Evolutionary conservation across 2,113 vertebrate genomes (phyloP).

Genomic region (Pelmatolapia mariae): DNA sequence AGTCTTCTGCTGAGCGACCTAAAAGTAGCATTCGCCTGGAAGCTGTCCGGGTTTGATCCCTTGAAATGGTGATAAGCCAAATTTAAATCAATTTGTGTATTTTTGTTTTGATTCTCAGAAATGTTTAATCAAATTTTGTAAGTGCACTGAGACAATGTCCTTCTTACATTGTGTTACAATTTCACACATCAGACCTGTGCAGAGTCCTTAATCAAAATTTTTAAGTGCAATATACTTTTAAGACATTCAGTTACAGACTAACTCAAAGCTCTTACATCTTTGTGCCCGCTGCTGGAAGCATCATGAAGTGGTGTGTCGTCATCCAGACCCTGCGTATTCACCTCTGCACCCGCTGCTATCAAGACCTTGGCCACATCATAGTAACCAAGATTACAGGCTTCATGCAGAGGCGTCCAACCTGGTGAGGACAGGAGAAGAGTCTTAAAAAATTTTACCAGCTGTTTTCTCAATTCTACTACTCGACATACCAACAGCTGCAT

Average conservation of each 20-base stretch:
- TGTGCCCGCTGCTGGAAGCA: constrained; percentile 95
- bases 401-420: constrained; percentile 98
- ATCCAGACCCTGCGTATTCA: constrained; percentile 96
- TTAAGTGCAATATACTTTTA: background rate
- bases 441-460: background rate
- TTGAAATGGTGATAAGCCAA: background rate
- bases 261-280: constrained; percentile 75
- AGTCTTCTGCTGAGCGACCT: background rate
- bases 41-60: background rate
- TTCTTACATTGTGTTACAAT: background rate
- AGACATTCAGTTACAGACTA: background rate
- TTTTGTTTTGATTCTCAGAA: background rate
- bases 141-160: background rate
- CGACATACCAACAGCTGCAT: background rate
- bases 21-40: background rate
- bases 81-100: background rate
- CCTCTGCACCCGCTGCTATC: constrained; percentile 93
- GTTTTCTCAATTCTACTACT: background rate
- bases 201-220: background rate
- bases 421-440: background rate
- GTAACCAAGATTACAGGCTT: constrained; percentile 97
- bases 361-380: constrained; percentile 96
- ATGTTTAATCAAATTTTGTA: too few relatives aligned
- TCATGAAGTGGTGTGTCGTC: constrained; percentile 97
- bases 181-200: background rate